Conservation (phyloP, 2,797 vertebrate genomes). For the Acanthurus leucopareius region DNA sequence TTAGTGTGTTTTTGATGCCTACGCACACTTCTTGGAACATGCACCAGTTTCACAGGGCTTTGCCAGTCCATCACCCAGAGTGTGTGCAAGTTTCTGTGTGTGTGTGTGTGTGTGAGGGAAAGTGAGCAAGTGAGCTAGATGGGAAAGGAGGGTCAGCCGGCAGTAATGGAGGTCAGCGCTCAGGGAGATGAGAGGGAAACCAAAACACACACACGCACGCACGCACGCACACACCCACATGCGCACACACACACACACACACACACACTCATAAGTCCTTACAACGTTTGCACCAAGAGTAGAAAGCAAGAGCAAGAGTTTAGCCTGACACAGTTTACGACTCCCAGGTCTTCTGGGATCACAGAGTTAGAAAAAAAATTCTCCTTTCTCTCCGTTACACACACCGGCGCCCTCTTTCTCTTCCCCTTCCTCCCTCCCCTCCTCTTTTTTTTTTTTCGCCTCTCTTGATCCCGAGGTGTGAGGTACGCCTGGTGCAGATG, state of each 20-base stretch:
- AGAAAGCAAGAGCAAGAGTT: conserved; percentile 59
- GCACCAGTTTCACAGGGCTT: conserved; percentile 16
- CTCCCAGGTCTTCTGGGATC: conserved; percentile 60
- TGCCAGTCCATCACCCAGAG: conserved; percentile 34
- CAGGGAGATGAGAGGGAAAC: conserved; percentile 74
- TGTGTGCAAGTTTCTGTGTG: conserved; percentile 34
- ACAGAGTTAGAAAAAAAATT: conserved; percentile 51
- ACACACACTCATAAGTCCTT: conserved; percentile 18
- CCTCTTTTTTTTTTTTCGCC: conserved; percentile 14
- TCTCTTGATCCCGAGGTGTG: conserved; percentile 24
- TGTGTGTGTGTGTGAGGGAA: conserved; percentile 25
- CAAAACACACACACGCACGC: conserved; percentile 42
- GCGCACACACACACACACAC: conserved; percentile 1
- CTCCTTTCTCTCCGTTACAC: conserved; percentile 26
- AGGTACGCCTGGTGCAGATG: background rate
- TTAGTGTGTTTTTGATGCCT: conserved; percentile 19
- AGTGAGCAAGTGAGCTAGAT: conserved; percentile 58
- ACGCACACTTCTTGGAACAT: conserved; percentile 5
- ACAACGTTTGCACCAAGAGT: conserved; percentile 53
- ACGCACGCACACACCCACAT: background rate
- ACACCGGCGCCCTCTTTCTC: conserved; percentile 9
- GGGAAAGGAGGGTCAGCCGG: conserved; percentile 70
- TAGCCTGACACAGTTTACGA: conserved; percentile 69
- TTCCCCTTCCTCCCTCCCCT: conserved; percentile 3
- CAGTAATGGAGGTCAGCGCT: conserved; percentile 79